Conservation (phyloP, 1,140 invertebrate species). For the Phocides pigmalion region DNA sequence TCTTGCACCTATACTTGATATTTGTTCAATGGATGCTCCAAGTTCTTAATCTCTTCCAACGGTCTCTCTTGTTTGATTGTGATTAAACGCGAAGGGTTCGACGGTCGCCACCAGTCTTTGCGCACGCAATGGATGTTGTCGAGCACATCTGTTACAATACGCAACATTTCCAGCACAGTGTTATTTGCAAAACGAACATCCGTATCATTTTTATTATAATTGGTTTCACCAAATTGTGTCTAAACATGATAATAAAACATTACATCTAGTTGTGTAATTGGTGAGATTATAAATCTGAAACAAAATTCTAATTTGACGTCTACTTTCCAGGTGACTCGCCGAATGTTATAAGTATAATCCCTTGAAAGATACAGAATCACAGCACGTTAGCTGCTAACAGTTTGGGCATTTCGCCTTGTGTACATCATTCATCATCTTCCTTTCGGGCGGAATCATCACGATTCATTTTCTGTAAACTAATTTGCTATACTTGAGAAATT, state of each 20-base stretch:
- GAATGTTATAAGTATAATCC: slow-evolving; percentile 80
- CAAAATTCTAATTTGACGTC: slow-evolving; percentile 83
- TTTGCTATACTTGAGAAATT: slow-evolving; percentile 1
- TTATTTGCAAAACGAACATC: slow-evolving; percentile 53
- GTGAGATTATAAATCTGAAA: slow-evolving; percentile 68
- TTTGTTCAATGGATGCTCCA: neutral
- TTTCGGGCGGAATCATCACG: slow-evolving; percentile 46
- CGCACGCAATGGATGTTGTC: slow-evolving; percentile 60
- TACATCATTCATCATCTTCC: slow-evolving; percentile 40
- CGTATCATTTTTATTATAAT: slow-evolving; percentile 44
- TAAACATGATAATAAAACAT: slow-evolving; percentile 49
- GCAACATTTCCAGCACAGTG: slow-evolving; percentile 57
- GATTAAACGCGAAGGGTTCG: neutral
- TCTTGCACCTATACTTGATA: slow-evolving; percentile 20
- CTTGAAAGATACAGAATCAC: slow-evolving; percentile 74
- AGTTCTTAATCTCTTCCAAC: neutral
- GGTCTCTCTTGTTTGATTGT: neutral
- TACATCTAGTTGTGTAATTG: slow-evolving; percentile 59
- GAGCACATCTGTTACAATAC: slow-evolving; percentile 61
- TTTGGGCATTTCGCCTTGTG: slow-evolving; percentile 60
- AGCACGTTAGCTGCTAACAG: slow-evolving; percentile 65
- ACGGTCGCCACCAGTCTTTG: slow-evolving; percentile 56
- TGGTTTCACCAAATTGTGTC: slow-evolving; percentile 73
- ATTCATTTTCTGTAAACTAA: slow-evolving; percentile 20
- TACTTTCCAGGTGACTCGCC: slow-evolving; percentile 82